Evolutionary conservation across 2,113 vertebrate genomes (phyloP).

Genomic region (Phodopus roborovskii): DNA sequence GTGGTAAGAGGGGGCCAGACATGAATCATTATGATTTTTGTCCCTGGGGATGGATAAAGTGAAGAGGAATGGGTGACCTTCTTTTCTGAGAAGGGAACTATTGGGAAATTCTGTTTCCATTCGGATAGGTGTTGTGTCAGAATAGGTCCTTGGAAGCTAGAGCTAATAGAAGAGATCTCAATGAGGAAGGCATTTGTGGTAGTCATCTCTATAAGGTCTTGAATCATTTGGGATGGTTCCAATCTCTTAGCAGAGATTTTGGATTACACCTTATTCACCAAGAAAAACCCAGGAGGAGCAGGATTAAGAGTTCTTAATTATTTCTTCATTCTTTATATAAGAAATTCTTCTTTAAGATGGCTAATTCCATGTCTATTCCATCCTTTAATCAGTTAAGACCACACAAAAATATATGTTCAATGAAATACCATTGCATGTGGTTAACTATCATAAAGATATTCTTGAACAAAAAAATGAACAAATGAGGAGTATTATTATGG

Average conservation of each 20-base stretch:
- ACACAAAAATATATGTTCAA: not conserved
- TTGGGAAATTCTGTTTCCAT: not conserved
- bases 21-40: too few species aligned
- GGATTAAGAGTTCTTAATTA: not conserved
- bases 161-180: not conserved
- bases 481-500: too few species aligned
- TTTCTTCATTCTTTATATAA: not conserved
- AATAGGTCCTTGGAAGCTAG: not conserved
- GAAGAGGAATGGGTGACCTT: not conserved
- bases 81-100: not conserved
- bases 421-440: not conserved
- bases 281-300: not conserved
- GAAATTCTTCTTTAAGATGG: not conserved
- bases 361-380: not conserved
- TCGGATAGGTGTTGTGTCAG: not conserved
- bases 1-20: not conserved
- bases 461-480: not conserved
- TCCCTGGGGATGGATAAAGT: not conserved
- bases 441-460: not conserved
- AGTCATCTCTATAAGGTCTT: not conserved
- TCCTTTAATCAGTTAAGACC: not conserved
- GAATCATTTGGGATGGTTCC: not conserved
- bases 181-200: not conserved
- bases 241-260: not conserved
- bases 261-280: not conserved